These are phyloP conservation scores for Ascidia mentula DNA, from an alignment of 23 tunicate species.

Conservation along the genomic window DNA sequence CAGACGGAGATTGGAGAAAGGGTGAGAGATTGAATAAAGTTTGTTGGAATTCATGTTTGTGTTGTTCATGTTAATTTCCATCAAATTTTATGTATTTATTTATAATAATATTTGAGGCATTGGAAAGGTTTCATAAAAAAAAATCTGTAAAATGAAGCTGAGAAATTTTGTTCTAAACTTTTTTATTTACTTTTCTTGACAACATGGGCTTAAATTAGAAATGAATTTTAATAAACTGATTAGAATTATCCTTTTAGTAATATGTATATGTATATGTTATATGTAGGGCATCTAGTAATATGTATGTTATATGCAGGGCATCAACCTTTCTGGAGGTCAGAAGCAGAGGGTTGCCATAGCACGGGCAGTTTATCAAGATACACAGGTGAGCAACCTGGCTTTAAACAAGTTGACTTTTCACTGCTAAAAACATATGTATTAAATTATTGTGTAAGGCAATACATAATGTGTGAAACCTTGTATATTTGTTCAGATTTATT, in stretches of 20 bases:
- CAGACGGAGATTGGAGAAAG: constrained; percentile 96
- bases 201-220: no score
- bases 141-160: not conserved
- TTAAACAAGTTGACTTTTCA: not conserved
- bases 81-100: not conserved
- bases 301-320: constrained; percentile 68
- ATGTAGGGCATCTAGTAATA: no score
- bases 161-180: no score
- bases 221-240: no score
- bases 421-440: not conserved
- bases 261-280: not conserved
- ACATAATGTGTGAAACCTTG: not conserved
- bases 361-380: constrained; percentile 97
- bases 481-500: constrained; percentile 52
- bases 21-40: constrained; percentile 29
- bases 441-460: not conserved
- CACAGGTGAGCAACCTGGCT: constrained; percentile 49
- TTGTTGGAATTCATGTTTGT: not conserved
- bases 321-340: constrained; percentile 97
- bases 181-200: no score
- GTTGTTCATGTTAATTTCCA: not conserved
- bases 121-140: not conserved
- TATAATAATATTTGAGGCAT: not conserved
- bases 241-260: no score
- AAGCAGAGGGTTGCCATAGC: constrained; percentile 96